Evolutionary conservation across 2,888 invertebrate species (phyloP).

Genomic region (Eristalinus sepulchralis): DNA sequence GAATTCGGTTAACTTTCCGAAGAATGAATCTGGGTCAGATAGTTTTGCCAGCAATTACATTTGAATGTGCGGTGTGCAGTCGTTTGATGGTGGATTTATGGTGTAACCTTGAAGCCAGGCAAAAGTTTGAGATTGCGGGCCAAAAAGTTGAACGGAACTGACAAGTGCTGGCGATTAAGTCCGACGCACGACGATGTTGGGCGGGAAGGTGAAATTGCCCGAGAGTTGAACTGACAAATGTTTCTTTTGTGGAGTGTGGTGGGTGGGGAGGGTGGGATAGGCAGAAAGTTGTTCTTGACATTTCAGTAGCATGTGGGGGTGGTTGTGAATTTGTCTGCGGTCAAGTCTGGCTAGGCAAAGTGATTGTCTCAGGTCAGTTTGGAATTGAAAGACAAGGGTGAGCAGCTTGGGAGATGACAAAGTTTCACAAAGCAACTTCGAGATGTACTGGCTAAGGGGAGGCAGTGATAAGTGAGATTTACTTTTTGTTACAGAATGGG

Average conservation of each 20-base stretch:
- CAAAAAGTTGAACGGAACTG: slow-evolving; percentile 10
- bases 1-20: slow-evolving; percentile 55
- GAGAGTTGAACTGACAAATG: slow-evolving; percentile 19
- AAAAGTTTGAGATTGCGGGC: slow-evolving; percentile 12
- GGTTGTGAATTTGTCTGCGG: background rate
- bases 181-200: background rate
- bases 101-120: slow-evolving; percentile 3
- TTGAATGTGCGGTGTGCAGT: slow-evolving; percentile 47
- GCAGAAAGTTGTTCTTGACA: too few relatives aligned
- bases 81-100: slow-evolving; percentile 36
- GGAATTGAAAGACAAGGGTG: background rate
- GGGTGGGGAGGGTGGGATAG: too few relatives aligned
- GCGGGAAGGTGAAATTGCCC: slow-evolving; percentile 17
- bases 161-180: slow-evolving; percentile 32
- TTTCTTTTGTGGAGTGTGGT: background rate
- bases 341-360: background rate
- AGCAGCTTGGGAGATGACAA: background rate
- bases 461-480: background rate
- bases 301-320: background rate
- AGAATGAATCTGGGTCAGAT: slow-evolving; percentile 59
- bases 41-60: slow-evolving; percentile 51
- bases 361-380: background rate
- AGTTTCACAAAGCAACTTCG: background rate
- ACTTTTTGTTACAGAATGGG: background rate
- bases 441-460: background rate